Base-by-base conservation (phyloP, 2,888 invertebrate genomes). In the Apantesis nais region DNA sequence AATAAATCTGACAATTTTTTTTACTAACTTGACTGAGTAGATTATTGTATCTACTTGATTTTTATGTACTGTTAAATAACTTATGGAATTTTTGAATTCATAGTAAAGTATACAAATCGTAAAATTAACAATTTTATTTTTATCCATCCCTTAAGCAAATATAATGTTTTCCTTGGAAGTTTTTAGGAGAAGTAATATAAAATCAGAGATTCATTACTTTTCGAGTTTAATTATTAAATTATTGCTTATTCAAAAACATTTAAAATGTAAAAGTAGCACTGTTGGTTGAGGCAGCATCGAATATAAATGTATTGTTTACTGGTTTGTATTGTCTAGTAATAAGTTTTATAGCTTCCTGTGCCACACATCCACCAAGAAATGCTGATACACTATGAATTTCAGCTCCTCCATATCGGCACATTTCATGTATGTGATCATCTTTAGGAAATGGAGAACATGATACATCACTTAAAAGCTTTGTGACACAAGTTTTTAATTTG, bases 291-390 rank as follows among this genome's bases (percentile, higher is more conserved):
- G 98, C 98, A 66, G 98, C 99, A 95, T 99, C 99, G 93, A 99
- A 99, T 81, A 99, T 97, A 90, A 98, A 98, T 0, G 98, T 98
- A 92, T 99, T 99, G 92, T 99, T 97, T 71, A 99, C 96, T 55
- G 99, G 99, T 86, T 98, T 98, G 92, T 99, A 99, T 94, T 99
- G 99, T 86, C 97, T 97, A 4, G 99, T 99, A 70, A 99, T 96
- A 71, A 99, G 95, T 95, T 99, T 99, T 78, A 99, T 98, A 8
- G 97, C 97, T 95, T 99, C 99, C 87, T 99, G 99, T 12, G 99
- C 99, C 39, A 98, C 98, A 88, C 98, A 97, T 7, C 99, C 99
- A 76, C 97, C 97, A 78, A 99, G 95, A 88, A 98, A 98, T 11
- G 99, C 98, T 19, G 99, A 98, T 19, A 99, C 97, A 44, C 98